These are phyloP conservation scores for Telmatherina bonti DNA, from an alignment of 2,797 vertebrate genomes.

Conservation along the genomic window DNA sequence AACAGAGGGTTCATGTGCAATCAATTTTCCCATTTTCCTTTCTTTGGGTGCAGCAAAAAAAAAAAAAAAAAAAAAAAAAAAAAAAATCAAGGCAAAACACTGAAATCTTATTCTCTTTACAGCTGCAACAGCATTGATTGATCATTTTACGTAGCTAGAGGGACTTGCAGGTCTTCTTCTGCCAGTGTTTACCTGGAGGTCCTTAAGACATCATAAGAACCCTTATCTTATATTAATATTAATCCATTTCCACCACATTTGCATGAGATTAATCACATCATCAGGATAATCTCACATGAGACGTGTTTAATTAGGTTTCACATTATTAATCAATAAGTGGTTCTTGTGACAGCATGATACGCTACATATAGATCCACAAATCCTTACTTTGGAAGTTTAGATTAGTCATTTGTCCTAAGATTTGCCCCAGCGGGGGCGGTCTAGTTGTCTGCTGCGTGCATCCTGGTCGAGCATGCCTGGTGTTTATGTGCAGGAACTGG, in stretches of 20 bases:
- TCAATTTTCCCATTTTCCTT: neutral
- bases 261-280: neutral
- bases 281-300: neutral
- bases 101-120: neutral
- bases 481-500: neutral
- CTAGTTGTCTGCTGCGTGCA: neutral
- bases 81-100: too few species aligned
- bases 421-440: too few species aligned
- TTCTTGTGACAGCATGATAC: neutral
- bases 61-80: slow-evolving; percentile 1
- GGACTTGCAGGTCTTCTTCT: slow-evolving; percentile 1
- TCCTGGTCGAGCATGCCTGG: neutral
- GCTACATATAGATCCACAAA: neutral
- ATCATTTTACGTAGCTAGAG: slow-evolving; percentile 11
- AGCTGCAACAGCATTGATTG: too few species aligned
- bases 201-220: neutral
- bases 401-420: neutral
- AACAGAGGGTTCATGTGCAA: neutral
- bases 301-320: neutral
- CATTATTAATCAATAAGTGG: neutral
- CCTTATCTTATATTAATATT: neutral
- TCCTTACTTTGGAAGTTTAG: neutral
- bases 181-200: neutral
- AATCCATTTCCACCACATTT: neutral
- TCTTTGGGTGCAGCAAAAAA: neutral